A percentile compares a stretch with the other conserved stretches of the same genome.
phyloP scores from a whole-genome alignment of 2,113 vertebrate species.

The Tapirus terrestris region DNA sequence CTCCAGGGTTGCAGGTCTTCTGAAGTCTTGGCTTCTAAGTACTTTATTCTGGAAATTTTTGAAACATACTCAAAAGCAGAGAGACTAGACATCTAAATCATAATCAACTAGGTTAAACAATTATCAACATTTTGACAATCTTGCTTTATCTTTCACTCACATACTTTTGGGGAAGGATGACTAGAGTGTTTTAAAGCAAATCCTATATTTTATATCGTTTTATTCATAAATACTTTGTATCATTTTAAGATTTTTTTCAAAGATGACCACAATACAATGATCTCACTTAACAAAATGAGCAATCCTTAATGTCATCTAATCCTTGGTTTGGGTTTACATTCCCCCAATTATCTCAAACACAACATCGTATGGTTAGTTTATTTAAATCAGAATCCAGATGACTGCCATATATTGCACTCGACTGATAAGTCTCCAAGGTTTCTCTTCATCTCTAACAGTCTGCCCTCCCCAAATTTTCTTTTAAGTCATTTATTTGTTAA shows the following conservation, averaged over 20 bases:
- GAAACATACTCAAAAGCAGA: background rate
- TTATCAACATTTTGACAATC: background rate
- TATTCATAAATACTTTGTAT: background rate
- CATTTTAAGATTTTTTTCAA: background rate
- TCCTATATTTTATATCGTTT: background rate
- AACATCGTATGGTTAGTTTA: background rate
- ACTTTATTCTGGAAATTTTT: background rate
- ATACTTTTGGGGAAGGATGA: background rate
- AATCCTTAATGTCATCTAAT: background rate
- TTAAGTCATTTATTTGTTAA: background rate
- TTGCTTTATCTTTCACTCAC: background rate
- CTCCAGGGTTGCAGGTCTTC: background rate
- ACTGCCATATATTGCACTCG: background rate
- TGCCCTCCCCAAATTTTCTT: background rate
- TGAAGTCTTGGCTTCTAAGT: background rate
- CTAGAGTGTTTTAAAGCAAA: background rate
- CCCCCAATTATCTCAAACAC: background rate
- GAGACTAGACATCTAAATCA: background rate
- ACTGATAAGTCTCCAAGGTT: background rate
- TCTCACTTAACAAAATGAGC: background rate
- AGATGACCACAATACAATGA: background rate
- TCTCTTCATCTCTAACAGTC: background rate
- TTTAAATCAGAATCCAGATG: slow-evolving; percentile 12
- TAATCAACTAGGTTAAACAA: background rate
- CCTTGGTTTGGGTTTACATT: background rate